These are phyloP conservation scores for Bombycilla garrulus DNA, from an alignment of 2,113 vertebrate species.

Conservation along the genomic window DNA sequence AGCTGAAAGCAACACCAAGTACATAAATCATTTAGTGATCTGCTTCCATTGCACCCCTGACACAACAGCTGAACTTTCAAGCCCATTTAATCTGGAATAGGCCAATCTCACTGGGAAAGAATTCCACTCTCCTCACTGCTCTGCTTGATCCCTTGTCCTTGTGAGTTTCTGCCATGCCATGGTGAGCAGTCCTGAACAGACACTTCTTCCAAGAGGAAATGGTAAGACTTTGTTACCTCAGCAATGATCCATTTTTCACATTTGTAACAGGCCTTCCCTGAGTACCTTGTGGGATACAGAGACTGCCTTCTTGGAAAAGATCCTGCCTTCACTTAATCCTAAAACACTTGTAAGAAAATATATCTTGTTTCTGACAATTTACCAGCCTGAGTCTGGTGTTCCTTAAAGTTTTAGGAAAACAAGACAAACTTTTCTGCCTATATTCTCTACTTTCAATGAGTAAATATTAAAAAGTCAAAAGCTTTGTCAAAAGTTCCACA, in stretches of 20 bases:
- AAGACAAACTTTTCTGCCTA: neutral
- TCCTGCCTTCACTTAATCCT: neutral
- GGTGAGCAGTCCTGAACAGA: neutral
- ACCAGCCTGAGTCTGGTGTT: neutral
- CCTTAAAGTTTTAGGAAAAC: neutral
- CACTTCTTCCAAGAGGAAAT: neutral
- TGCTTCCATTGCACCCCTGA: neutral
- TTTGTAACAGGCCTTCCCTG: neutral
- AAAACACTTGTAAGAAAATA: accelerated
- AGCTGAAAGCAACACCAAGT: neutral
- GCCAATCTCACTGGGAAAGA: neutral
- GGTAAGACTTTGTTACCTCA: neutral
- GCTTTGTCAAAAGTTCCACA: neutral
- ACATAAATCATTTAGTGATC: neutral
- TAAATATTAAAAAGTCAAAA: neutral
- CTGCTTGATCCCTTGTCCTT: neutral
- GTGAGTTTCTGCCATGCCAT: accelerated
- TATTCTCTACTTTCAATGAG: neutral
- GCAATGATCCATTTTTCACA: neutral
- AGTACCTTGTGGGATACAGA: neutral
- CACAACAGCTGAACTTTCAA: neutral
- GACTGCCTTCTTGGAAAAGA: neutral
- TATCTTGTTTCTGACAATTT: neutral
- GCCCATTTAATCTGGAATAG: neutral
- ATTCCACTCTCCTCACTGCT: neutral